Base-by-base conservation (phyloP, 2,888 invertebrate species). In the Cordylochernes scorpioides region DNA sequence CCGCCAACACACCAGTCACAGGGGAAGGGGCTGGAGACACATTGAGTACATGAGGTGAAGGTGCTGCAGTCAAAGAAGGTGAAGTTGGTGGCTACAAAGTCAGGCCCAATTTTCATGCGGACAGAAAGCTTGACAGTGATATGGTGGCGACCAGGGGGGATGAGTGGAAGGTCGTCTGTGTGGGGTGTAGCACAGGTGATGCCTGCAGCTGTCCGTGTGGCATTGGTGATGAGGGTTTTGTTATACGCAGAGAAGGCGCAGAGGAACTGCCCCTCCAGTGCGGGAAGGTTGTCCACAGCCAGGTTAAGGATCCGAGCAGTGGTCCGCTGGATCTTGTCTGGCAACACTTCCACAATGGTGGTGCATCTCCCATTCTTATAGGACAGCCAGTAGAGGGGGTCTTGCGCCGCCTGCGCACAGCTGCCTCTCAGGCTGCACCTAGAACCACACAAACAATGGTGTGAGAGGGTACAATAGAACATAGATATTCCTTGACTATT, bases 1-100 rank as follows among this genome's bases (percentile, higher is more conserved):
- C 78, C 80, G 50, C 82, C 80, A 12, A 88, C 82, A 54, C 91
- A 97, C 97, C 97, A 88, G 53, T 91, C 88, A 53, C 97, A 97
- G 9, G n/a, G n/a, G n/a, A n/a, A n/a, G n/a, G n/a, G n/a, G n/a
- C n/a, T n/a, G n/a, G n/a, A n/a, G n/a, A 91, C 88, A 58, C 94
- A 94, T 47, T 75, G 71, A 6, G 86, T 86, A 55, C 94, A 97
- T 36, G 84, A 82, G 45, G 72, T 73, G 59, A 91, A 91, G 17
- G 88, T 80, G 51, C 77, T 80, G 55, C 94, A 97, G 55, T 97
- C 91, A 53, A 88, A 97, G 58, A 97, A 94, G 17, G 88, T 91
- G 53, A 97, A 91, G 57, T 91, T 80, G 4, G 88, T 84, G 13
- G 84, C 77, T 25, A 91, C 91, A 50, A 97, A 73, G 57, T 94